Evolutionary conservation across 2,113 vertebrate species (phyloP).

Genomic region (Saguinus imperator): DNA sequence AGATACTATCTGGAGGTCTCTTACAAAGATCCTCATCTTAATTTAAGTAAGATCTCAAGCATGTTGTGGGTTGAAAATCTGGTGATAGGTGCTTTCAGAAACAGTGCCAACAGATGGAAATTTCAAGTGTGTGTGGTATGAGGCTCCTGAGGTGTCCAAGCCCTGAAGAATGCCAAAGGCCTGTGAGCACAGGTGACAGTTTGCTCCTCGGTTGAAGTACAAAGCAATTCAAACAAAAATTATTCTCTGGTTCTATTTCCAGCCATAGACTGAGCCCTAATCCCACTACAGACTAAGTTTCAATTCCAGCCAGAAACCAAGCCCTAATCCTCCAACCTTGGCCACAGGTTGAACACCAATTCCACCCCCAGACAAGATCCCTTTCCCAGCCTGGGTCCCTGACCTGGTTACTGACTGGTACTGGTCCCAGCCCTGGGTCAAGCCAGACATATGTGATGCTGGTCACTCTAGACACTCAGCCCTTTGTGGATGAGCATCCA

Average conservation of each 20-base stretch:
- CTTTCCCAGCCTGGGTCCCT: neutral
- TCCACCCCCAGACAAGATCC: neutral
- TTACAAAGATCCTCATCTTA: neutral
- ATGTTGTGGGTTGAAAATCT: neutral
- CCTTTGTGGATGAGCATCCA: neutral
- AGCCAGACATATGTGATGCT: neutral
- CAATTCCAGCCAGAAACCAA: neutral
- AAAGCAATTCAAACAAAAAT: neutral
- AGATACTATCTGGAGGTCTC: neutral
- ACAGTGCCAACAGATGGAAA: neutral
- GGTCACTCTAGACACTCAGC: neutral
- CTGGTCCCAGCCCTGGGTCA: neutral
- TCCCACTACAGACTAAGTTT: neutral
- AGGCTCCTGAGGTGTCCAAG: neutral
- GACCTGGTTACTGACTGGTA: neutral
- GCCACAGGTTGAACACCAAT: neutral
- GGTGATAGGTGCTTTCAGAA: neutral
- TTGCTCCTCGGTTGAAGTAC: neutral
- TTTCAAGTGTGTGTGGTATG: neutral
- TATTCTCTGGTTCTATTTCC: conserved; percentile 17
- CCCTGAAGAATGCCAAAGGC: neutral
- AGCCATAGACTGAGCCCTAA: neutral
- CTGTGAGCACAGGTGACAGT: neutral
- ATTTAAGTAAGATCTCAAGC: neutral
- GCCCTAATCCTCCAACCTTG: neutral